Percentiles rank a stretch among this genome's conserved stretches.
Evolutionary conservation across 2,113 vertebrate species (phyloP).

Genomic region (Brachypodius melanocephalos): DNA sequence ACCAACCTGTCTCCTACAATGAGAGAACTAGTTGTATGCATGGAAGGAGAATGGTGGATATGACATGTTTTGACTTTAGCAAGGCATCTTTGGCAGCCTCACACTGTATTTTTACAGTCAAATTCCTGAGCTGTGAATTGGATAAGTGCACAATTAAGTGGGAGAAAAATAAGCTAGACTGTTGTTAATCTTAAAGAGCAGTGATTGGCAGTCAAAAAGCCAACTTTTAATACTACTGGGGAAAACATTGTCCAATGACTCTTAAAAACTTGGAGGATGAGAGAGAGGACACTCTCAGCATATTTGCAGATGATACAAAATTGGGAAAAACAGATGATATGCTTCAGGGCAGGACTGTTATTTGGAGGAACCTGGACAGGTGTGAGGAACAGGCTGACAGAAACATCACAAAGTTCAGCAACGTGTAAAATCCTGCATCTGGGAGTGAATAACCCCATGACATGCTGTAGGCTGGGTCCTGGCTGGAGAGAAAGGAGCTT

Average conservation of each 20-base stretch:
- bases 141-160: neutral
- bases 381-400: slow-evolving; percentile 6
- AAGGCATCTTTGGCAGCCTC: neutral
- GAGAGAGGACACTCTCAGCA: neutral
- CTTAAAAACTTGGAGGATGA: neutral
- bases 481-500: neutral
- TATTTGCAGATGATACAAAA: neutral
- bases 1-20: neutral
- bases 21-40: fast-evolving
- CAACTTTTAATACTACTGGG: neutral
- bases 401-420: neutral
- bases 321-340: neutral
- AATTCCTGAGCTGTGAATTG: neutral
- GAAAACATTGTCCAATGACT: neutral
- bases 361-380: slow-evolving; percentile 1
- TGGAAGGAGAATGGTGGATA: neutral
- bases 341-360: slow-evolving; percentile 10
- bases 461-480: neutral
- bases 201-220: neutral
- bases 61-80: neutral
- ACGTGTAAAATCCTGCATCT: slow-evolving; percentile 22
- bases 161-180: neutral
- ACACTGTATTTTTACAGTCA: neutral
- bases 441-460: neutral
- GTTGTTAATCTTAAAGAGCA: neutral